Conservation (phyloP, 1,140 invertebrate species). For the Acyrthosiphon pisum region DNA sequence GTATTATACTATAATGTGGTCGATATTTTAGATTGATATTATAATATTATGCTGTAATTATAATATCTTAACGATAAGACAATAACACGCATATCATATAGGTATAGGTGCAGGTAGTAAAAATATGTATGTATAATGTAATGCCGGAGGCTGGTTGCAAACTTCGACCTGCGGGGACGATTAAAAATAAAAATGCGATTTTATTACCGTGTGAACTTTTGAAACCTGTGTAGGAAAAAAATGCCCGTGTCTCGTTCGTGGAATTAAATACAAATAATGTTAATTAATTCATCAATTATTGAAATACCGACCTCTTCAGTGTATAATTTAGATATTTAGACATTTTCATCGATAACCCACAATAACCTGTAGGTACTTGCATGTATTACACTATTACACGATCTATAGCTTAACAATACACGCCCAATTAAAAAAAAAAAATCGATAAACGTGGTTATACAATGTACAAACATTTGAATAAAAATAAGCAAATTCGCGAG, state of each 20-base stretch:
- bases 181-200: not conserved
- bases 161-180: not conserved
- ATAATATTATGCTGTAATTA: not conserved
- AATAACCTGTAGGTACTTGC: not conserved
- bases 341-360: not conserved
- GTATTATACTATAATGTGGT: not conserved
- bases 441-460: not conserved
- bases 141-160: not conserved
- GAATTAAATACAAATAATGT: not conserved
- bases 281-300: constrained; percentile 6
- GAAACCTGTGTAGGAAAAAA: not conserved
- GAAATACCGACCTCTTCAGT: not conserved
- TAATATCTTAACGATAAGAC: not conserved
- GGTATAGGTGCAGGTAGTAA: not conserved
- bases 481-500: not conserved
- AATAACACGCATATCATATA: not conserved
- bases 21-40: not conserved
- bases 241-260: not conserved
- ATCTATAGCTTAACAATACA: not conserved
- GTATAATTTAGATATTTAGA: not conserved
- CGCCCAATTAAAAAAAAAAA: not conserved
- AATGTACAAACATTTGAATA: not conserved
- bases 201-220: not conserved
- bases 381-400: not conserved
- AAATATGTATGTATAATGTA: not conserved